phyloP scores from a whole-genome alignment of 1,140 invertebrate genomes.

The Pseudomyrmex concolor region DNA sequence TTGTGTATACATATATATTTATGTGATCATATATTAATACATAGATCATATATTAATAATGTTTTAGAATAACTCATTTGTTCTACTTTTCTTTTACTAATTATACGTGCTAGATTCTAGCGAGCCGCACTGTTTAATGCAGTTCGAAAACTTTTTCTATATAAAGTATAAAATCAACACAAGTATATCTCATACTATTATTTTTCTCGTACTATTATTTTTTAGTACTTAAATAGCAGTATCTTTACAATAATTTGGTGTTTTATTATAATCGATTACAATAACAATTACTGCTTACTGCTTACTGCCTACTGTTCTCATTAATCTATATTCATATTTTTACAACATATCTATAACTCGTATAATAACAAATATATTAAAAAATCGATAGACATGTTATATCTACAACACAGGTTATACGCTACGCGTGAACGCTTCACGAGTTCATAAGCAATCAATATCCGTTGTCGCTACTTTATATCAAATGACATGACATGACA shows the following conservation, averaged over 20 bases:
- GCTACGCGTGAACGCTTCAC: constrained; percentile 21
- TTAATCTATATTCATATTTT: constrained; percentile 32
- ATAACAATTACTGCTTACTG: constrained; percentile 40
- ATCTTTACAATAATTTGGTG: constrained; percentile 71
- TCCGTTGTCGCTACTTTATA: constrained; percentile 28
- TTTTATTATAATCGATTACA: constrained; percentile 60
- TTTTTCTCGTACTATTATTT: constrained; percentile 1
- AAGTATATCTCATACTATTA: constrained; percentile 19
- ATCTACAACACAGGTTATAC: constrained; percentile 34
- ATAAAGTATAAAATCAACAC: neutral
- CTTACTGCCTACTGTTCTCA: constrained; percentile 12
- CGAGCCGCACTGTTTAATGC: neutral
- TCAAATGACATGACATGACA: constrained; percentile 1
- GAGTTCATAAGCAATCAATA: constrained; percentile 42
- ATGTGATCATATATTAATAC: neutral
- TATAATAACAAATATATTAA: constrained; percentile 43
- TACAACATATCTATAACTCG: constrained; percentile 27
- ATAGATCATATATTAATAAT: constrained; percentile 16
- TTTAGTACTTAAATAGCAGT: constrained; percentile 26
- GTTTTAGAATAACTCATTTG: neutral
- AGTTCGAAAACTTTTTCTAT: constrained; percentile 23
- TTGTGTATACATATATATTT: neutral
- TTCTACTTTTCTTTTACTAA: neutral
- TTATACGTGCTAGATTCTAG: neutral
- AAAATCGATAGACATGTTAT: constrained; percentile 49